Percentiles rank a stretch among this genome's conserved stretches.
These are phyloP conservation scores for Mellilla xanthometata DNA, from an alignment of 2,888 invertebrate species.

Conservation along the genomic window DNA sequence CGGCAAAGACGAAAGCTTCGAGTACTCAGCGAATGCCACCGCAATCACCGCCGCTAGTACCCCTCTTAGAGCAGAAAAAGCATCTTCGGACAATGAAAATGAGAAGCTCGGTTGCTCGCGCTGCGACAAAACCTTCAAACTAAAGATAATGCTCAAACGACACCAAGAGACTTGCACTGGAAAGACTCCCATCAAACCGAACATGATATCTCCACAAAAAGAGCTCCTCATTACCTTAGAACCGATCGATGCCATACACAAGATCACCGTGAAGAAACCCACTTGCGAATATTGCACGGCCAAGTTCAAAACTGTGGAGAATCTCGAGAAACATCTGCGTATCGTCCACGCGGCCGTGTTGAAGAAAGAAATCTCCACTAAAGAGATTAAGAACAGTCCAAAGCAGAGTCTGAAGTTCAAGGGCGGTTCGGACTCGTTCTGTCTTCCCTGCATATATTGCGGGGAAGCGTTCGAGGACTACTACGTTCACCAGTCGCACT, in stretches of 20 bases:
- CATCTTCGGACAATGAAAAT: conserved; percentile 47
- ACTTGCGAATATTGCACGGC: conserved; percentile 62
- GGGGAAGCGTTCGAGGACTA: conserved; percentile 55
- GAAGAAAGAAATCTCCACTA: conserved; percentile 37
- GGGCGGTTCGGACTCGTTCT: background rate
- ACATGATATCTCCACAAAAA: conserved; percentile 48
- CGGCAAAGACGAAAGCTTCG: conserved; percentile 32
- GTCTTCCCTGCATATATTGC: conserved; percentile 64
- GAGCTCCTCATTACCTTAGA: conserved; percentile 61
- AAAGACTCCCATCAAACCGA: conserved; percentile 35
- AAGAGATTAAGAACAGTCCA: conserved; percentile 29
- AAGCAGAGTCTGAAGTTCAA: conserved; percentile 1
- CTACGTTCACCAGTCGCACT: conserved; percentile 56
- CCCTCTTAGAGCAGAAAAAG: conserved; percentile 25
- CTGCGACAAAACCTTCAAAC: conserved; percentile 69
- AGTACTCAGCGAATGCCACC: background rate
- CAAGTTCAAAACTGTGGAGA: conserved; percentile 62
- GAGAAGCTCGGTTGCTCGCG: conserved; percentile 61
- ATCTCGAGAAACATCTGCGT: conserved; percentile 66
- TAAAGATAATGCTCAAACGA: conserved; percentile 75
- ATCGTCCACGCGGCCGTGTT: conserved; percentile 64
- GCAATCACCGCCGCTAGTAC: conserved; percentile 33
- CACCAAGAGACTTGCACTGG: conserved; percentile 56
- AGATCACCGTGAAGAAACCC: conserved; percentile 28
- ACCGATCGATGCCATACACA: conserved; percentile 53